Conservation (phyloP, 2,888 invertebrate species). For the Rhagonycha fulva region DNA sequence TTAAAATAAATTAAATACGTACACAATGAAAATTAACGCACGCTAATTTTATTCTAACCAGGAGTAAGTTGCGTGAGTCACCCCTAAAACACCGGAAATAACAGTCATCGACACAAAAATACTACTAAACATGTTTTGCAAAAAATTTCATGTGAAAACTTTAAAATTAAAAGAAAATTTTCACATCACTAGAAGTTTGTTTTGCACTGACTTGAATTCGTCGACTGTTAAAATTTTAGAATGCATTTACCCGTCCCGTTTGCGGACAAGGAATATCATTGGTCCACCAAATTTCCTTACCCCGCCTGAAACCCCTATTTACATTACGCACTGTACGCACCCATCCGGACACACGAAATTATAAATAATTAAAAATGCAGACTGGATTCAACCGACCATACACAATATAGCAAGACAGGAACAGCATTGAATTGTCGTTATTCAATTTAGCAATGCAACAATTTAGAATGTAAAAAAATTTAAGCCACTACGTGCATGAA, state of each 20-base stretch:
- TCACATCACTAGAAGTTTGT: slow-evolving; percentile 7
- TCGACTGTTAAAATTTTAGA: slow-evolving; percentile 41
- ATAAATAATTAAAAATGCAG: slow-evolving; percentile 30
- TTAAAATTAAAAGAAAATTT: slow-evolving; percentile 7
- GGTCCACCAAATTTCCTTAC: slow-evolving; percentile 42
- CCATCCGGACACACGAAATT: slow-evolving; percentile 30
- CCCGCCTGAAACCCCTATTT: slow-evolving; percentile 41
- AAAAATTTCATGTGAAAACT: slow-evolving; percentile 3
- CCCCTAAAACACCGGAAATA: slow-evolving; percentile 14
- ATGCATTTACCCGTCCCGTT: slow-evolving; percentile 51
- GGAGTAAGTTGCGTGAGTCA: neutral
- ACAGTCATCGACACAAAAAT: slow-evolving; percentile 8
- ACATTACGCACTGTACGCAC: slow-evolving; percentile 39
- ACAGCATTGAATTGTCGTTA: neutral
- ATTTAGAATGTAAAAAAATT: neutral
- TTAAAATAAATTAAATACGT: slow-evolving; percentile 4
- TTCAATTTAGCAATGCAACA: neutral
- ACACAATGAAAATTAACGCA: slow-evolving; percentile 3
- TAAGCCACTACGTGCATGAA: neutral
- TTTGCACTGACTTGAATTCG: slow-evolving; percentile 35
- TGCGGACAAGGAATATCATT: slow-evolving; percentile 47
- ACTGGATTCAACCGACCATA: slow-evolving; percentile 19
- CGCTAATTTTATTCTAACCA: slow-evolving; percentile 3
- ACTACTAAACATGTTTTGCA: slow-evolving; percentile 11
- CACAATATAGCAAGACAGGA: neutral